phyloP scores from a whole-genome alignment of 2,888 invertebrate species.

The Drosophila merina region DNA sequence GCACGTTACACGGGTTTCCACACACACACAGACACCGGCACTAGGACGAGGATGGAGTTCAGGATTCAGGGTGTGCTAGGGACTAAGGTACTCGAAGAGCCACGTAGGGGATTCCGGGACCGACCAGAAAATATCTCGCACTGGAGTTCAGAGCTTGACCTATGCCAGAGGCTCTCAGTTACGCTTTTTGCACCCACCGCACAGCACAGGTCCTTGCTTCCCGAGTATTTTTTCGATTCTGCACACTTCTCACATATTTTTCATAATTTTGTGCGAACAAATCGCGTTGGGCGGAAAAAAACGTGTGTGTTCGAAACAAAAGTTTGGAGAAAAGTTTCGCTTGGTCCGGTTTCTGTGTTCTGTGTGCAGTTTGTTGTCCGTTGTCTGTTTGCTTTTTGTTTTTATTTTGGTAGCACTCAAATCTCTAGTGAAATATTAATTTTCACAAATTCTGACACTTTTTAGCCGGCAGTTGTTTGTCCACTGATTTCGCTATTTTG shows the following conservation, averaged over 20 bases:
- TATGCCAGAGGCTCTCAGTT: slow-evolving; percentile 35
- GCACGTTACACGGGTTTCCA: slow-evolving; percentile 54
- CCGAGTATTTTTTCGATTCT: slow-evolving; percentile 39
- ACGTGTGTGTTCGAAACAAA: slow-evolving; percentile 22
- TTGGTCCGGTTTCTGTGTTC: slow-evolving; percentile 17
- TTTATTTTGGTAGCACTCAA: slow-evolving; percentile 56
- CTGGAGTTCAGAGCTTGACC: slow-evolving; percentile 45
- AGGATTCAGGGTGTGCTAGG: not conserved
- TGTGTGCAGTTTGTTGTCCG: slow-evolving; percentile 41
- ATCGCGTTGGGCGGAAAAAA: slow-evolving; percentile 29
- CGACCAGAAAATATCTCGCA: slow-evolving; percentile 30
- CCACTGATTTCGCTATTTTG: slow-evolving; percentile 27
- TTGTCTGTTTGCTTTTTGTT: slow-evolving; percentile 19
- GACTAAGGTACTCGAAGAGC: slow-evolving; percentile 14
- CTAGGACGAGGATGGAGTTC: slow-evolving; percentile 1
- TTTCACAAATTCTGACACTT: slow-evolving; percentile 74
- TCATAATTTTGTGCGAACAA: slow-evolving; percentile 68
- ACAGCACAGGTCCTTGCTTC: slow-evolving; percentile 34
- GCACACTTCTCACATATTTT: slow-evolving; percentile 70
- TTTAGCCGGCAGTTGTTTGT: slow-evolving; percentile 41
- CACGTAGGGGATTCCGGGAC: slow-evolving; percentile 30
- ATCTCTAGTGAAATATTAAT: slow-evolving; percentile 77
- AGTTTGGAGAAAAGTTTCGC: slow-evolving; percentile 44
- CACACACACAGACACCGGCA: slow-evolving; percentile 10
- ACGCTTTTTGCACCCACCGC: slow-evolving; percentile 13